Conservation (phyloP, 2,113 vertebrate species). For the western clawed frog (Xenopus tropicalis) region DNA sequence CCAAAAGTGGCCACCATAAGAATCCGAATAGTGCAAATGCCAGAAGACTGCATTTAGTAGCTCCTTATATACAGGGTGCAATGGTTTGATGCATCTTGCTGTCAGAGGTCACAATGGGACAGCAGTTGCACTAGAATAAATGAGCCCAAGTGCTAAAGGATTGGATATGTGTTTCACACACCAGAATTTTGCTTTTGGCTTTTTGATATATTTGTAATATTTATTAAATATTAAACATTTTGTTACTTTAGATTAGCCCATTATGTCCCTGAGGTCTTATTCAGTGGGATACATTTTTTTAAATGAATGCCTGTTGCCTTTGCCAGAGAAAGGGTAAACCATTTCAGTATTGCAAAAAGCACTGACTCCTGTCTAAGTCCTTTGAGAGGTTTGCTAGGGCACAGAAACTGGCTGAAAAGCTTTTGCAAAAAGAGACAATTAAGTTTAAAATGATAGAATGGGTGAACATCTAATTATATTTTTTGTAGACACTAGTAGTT, state of each 20-base stretch:
- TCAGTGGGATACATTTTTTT: neutral
- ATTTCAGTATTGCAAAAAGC: neutral
- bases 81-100: too few species aligned
- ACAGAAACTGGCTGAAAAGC: neutral
- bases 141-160: too few species aligned
- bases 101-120: too few species aligned
- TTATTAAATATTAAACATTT: conserved; percentile 1
- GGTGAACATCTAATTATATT: conserved; percentile 14
- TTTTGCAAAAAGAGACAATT: neutral
- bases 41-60: too few species aligned
- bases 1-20: too few species aligned
- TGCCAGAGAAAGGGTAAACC: neutral
- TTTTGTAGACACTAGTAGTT: conserved; percentile 23
- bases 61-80: too few species aligned
- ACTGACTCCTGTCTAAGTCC: neutral
- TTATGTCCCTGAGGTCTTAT: neutral
- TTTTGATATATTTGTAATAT: neutral
- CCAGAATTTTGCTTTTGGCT: too few species aligned
- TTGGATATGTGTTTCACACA: too few species aligned
- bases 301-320: neutral
- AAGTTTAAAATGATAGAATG: conserved; percentile 1
- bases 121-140: too few species aligned
- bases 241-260: neutral
- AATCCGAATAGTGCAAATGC: too few species aligned
- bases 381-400: neutral